Conservation (phyloP, 2,113 vertebrate genomes). For the Catharus fuscescens region DNA sequence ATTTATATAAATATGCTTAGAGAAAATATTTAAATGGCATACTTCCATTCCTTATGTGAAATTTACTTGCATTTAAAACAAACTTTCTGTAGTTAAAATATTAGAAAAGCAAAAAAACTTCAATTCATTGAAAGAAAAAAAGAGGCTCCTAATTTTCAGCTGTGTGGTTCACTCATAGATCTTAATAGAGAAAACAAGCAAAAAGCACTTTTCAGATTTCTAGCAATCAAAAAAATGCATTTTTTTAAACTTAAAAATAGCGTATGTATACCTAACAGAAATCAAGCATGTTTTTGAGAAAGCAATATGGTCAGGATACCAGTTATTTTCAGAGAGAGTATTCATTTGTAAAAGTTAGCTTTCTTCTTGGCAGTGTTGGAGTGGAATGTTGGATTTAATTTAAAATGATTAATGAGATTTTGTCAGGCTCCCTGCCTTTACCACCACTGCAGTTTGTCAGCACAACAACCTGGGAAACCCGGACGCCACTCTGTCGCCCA, state of each 20-base stretch:
- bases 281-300: conserved; percentile 46
- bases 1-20: not conserved
- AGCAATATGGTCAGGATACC: conserved; percentile 48
- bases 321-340: conserved; percentile 62
- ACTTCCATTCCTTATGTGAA: not conserved
- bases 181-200: not conserved
- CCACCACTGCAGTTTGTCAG: conserved; percentile 89
- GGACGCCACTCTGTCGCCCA: conserved; percentile 85
- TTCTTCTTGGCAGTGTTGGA: conserved; percentile 71
- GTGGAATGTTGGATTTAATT: conserved; percentile 85
- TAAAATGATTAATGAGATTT: conserved; percentile 92
- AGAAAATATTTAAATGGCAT: not conserved
- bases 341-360: conserved; percentile 78
- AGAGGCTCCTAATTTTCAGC: not conserved
- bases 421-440: conserved; percentile 80
- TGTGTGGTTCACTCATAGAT: not conserved
- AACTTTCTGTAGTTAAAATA: not conserved
- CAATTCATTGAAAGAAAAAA: conserved; percentile 9
- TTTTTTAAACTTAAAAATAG: conserved; percentile 51
- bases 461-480: conserved; percentile 78
- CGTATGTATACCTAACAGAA: not conserved
- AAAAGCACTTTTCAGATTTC: not conserved
- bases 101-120: not conserved
- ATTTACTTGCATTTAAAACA: not conserved
- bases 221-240: not conserved